These are phyloP conservation scores for Anthoscopus minutus DNA, from an alignment of 2,113 vertebrate genomes.

Conservation along the genomic window DNA sequence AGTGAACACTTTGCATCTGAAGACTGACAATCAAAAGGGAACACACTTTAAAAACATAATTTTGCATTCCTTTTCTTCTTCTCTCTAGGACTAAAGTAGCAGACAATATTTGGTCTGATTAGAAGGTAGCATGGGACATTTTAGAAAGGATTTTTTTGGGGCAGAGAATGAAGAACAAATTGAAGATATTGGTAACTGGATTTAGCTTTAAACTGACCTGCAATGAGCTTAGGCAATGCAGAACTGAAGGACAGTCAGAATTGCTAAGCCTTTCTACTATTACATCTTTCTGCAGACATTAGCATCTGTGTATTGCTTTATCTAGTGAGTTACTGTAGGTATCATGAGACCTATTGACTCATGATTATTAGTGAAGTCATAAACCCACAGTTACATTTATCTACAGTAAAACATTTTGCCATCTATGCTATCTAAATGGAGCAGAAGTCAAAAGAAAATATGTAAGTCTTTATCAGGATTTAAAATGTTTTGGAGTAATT, in stretches of 20 bases:
- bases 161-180: neutral
- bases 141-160: neutral
- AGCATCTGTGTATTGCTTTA: conserved; percentile 7
- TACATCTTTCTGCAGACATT: neutral
- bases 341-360: conserved; percentile 57
- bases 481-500: neutral
- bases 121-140: neutral
- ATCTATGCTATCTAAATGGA: conserved; percentile 33
- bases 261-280: neutral
- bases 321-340: conserved; percentile 10
- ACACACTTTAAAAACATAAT: neutral
- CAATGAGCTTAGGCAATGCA: neutral
- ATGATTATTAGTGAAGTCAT: conserved; percentile 18
- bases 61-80: neutral
- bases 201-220: neutral
- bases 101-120: neutral
- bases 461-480: neutral
- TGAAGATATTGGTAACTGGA: neutral
- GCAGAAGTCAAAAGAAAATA: conserved; percentile 36
- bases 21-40: neutral
- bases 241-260: neutral
- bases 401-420: conserved; percentile 32
- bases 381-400: conserved; percentile 41
- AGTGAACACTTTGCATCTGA: neutral
- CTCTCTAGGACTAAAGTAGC: neutral